These are phyloP conservation scores for Incurvaria masculella DNA, from an alignment of 2,888 invertebrate species.

Conservation along the genomic window DNA sequence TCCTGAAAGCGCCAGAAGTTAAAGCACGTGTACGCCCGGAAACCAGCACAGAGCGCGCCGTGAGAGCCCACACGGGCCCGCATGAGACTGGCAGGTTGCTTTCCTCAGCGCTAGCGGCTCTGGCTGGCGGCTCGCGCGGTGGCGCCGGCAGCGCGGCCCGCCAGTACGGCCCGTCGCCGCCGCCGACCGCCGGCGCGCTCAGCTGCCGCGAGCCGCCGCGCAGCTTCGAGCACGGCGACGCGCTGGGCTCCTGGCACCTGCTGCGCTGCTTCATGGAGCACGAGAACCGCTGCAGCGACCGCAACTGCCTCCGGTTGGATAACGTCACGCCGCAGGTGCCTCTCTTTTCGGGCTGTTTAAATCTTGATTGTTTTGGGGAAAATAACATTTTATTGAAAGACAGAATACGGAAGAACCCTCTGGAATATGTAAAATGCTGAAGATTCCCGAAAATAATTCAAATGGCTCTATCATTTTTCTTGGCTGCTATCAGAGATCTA, in stretches of 20 bases:
- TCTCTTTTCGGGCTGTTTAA: not conserved
- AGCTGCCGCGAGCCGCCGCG: slow-evolving; percentile 35
- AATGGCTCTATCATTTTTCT: too few species aligned
- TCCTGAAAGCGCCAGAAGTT: too few species aligned
- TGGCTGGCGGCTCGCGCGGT: slow-evolving; percentile 12
- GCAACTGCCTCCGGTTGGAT: slow-evolving; percentile 25
- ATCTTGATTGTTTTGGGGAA: too few species aligned
- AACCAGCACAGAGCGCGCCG: too few species aligned
- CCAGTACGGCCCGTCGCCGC: slow-evolving; percentile 12
- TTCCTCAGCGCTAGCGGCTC: slow-evolving; percentile 17
- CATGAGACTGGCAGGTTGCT: too few species aligned
- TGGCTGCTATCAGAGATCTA: too few species aligned
- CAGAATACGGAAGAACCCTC: too few species aligned
- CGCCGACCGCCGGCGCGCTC: not conserved
- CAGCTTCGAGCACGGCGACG: slow-evolving; percentile 33
- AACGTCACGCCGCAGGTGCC: not conserved
- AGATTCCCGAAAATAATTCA: too few species aligned
- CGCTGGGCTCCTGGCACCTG: slow-evolving; percentile 36
- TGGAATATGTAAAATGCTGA: too few species aligned
- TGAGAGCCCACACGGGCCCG: too few species aligned
- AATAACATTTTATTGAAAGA: too few species aligned
- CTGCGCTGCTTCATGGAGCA: slow-evolving; percentile 28
- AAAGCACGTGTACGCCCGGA: too few species aligned
- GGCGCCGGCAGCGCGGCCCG: slow-evolving; percentile 20
- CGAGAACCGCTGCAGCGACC: slow-evolving; percentile 26